Evolutionary conservation across 2,113 vertebrate species (phyloP), one percentile per base, ranked within the genome.

Genomic region (Progne subis): DNA sequence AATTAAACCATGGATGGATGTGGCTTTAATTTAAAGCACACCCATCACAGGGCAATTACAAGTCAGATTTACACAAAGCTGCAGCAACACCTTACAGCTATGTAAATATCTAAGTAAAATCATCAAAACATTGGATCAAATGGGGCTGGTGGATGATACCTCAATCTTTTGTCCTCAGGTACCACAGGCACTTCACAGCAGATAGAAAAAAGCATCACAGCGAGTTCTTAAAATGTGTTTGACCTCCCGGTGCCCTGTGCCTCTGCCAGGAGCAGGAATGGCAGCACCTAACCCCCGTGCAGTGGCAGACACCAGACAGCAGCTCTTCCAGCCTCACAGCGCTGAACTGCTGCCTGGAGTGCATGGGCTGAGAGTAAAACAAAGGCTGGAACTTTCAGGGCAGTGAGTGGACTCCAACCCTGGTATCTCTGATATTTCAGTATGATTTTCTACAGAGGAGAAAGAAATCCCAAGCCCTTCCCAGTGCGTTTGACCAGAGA

Each of bases 81-180:
- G 69, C 88, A 86, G 60, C 28, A 28, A 19, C 88, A 41, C 0
- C 0, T 56, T 57, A 46, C 64, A 50, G 55, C 83, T 72, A 11
- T 56, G 91, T 87, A 91, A 95, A 74, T 92, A 85, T 28, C 90
- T n/a, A 20, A 74, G 55, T 24, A 71, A 93, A 95, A 77, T 26
- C 57, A 90, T 46, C 90, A 86, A 39, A 68, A 82, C 46, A 32
- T 55, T 11, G n/a, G 39, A 72, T 78, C 25, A 52, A 79, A 70
- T 8, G 2, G 31, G n/a, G 70, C 60, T 72, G 83, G 26, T 1
- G 3, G 88, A 76, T 44, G 34, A 34, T n/a, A 81, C 49, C 60
- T 87, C 72, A 34, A 12, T 83, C 49, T 37, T 43, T 65, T 2
- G 2, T 76, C 77, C 78, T 59, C 67, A 25, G 71, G 79, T 82